Percentiles rank a stretch among this genome's conserved stretches.
Evolutionary conservation across 2,888 invertebrate genomes (phyloP).

Genomic region (Cataglyphis albicans): DNA sequence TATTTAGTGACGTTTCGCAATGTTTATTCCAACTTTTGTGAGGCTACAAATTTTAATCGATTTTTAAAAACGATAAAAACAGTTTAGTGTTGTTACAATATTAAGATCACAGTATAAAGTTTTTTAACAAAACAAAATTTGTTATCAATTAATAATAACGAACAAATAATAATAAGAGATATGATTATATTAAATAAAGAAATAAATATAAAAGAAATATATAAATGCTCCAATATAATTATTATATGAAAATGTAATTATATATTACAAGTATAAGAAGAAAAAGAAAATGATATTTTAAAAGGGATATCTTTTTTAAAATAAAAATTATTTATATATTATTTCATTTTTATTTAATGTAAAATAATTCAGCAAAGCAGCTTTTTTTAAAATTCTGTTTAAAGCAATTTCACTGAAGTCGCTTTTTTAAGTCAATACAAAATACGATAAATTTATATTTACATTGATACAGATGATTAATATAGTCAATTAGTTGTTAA

Average conservation of each 20-base stretch:
- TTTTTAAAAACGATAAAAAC: neutral
- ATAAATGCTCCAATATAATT: no score
- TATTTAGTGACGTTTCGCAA: neutral
- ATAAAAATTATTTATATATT: neutral
- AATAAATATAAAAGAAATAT: neutral
- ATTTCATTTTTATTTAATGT: neutral
- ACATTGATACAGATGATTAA: conserved; percentile 21
- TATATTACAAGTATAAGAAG: neutral
- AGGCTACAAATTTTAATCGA: conserved; percentile 6
- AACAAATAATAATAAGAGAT: no score
- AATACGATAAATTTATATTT: conserved; percentile 30
- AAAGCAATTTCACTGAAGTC: neutral
- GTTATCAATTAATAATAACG: neutral
- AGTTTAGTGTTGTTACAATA: no score
- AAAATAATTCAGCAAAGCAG: neutral
- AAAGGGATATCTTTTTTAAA: neutral
- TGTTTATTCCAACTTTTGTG: neutral
- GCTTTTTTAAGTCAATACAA: neutral
- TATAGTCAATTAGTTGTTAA: conserved; percentile 1
- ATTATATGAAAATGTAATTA: neutral
- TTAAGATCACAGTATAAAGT: neutral
- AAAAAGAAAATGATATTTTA: neutral
- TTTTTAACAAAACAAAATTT: neutral
- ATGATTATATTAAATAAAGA: neutral
- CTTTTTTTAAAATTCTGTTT: neutral